phyloP scores from a whole-genome alignment of 2,113 vertebrate genomes.

The Dasyurus viverrinus region DNA sequence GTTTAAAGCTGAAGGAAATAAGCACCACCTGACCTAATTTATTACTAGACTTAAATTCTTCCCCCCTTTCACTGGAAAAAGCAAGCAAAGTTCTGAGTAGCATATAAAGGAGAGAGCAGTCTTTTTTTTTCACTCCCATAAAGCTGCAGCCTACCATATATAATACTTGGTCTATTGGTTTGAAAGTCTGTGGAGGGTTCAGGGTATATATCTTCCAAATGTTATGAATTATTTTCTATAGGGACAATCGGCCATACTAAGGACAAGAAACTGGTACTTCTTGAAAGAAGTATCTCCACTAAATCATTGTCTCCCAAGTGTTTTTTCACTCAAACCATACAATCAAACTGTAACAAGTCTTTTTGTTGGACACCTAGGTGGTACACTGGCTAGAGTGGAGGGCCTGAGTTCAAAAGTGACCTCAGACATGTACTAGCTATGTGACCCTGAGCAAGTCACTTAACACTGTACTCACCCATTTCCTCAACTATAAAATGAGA shows the following conservation, averaged over 20 bases:
- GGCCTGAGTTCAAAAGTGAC: not conserved
- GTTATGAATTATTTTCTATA: not conserved
- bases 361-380: not conserved
- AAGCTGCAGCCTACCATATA: not conserved
- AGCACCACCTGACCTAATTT: slow-evolving; percentile 4
- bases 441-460: not conserved
- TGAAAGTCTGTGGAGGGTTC: not conserved
- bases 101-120: not conserved
- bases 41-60: not conserved
- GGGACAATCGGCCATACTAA: not conserved
- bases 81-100: not conserved
- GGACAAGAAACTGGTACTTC: not conserved
- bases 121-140: not conserved
- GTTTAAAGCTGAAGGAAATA: slow-evolving; percentile 38
- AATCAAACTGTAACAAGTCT: not conserved
- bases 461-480: not conserved
- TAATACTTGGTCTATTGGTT: not conserved
- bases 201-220: not conserved
- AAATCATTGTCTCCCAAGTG: not conserved
- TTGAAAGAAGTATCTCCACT: not conserved
- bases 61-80: not conserved
- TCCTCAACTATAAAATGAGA: not conserved
- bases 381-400: not conserved
- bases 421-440: not conserved
- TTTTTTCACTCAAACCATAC: not conserved